A percentile compares a stretch with the other conserved stretches of the same genome.
Evolutionary conservation across 2,888 invertebrate genomes (phyloP).

Genomic region (Aphodius sticticus): DNA sequence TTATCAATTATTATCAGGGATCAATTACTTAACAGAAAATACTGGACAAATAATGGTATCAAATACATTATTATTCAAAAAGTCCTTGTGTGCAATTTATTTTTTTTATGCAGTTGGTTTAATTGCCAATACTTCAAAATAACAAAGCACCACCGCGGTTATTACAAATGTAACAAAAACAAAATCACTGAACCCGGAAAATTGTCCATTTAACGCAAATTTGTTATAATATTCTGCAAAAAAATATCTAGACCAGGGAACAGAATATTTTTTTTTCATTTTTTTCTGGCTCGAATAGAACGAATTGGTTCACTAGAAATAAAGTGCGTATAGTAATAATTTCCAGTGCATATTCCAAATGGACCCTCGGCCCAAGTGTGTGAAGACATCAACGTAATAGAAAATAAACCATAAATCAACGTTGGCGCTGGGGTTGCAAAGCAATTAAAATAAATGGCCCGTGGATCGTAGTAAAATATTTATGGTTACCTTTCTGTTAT

Average conservation of each 20-base stretch:
- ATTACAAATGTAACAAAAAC: too few relatives aligned
- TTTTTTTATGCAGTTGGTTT: too few relatives aligned
- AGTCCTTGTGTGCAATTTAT: too few relatives aligned
- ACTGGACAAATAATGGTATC: too few relatives aligned
- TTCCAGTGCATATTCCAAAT: neutral
- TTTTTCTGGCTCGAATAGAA: neutral
- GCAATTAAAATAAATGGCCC: neutral
- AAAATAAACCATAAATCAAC: neutral
- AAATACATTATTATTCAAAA: too few relatives aligned
- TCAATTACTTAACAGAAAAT: too few relatives aligned
- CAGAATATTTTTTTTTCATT: neutral
- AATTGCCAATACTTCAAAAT: too few relatives aligned
- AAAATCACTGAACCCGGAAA: too few relatives aligned
- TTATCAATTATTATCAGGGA: too few relatives aligned
- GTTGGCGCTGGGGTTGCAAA: neutral
- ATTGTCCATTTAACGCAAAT: too few relatives aligned
- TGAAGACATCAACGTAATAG: slow-evolving; percentile 4
- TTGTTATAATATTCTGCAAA: too few relatives aligned
- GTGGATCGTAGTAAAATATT: slow-evolving; percentile 4
- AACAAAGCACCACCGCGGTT: too few relatives aligned
- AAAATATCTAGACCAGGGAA: neutral
- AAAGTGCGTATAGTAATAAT: neutral
- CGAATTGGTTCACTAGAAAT: neutral
- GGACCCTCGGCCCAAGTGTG: neutral
- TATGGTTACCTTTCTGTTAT: slow-evolving; percentile 4